Evolutionary conservation across 2,797 vertebrate genomes (phyloP).

Genomic region (Ceyx erithaca): DNA sequence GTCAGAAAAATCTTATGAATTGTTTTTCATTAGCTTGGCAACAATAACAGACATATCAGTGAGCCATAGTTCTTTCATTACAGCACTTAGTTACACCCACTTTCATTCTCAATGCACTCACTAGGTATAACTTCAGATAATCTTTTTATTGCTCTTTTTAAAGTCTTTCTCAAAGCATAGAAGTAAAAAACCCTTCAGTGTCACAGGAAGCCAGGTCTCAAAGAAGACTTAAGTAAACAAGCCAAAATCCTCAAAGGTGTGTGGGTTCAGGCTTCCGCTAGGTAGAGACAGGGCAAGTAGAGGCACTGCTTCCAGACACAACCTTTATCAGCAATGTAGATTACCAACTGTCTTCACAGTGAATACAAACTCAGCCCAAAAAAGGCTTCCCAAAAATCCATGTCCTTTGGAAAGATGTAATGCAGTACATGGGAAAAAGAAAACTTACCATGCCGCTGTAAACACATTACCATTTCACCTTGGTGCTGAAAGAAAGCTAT

Average conservation of each 20-base stretch:
- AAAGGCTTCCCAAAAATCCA: not conserved
- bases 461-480: not conserved
- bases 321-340: not conserved
- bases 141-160: not conserved
- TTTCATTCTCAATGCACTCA: not conserved
- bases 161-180: not conserved
- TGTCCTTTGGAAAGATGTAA: accelerated
- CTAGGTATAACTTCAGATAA: not conserved
- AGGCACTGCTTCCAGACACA: not conserved
- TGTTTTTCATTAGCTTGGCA: not conserved
- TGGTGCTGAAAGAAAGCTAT: not conserved
- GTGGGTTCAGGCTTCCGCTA: not conserved
- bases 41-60: not conserved
- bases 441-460: not conserved
- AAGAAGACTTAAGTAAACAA: not conserved
- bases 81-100: not conserved
- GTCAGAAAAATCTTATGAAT: not conserved
- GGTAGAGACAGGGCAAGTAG: not conserved
- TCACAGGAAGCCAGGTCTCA: not conserved
- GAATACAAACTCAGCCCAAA: not conserved
- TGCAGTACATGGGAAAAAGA: accelerated
- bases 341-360: not conserved
- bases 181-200: not conserved
- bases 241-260: not conserved
- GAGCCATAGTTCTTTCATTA: not conserved